Evolutionary conservation across 2,888 invertebrate species (phyloP).

Genomic region (Drosophila pullipes): DNA sequence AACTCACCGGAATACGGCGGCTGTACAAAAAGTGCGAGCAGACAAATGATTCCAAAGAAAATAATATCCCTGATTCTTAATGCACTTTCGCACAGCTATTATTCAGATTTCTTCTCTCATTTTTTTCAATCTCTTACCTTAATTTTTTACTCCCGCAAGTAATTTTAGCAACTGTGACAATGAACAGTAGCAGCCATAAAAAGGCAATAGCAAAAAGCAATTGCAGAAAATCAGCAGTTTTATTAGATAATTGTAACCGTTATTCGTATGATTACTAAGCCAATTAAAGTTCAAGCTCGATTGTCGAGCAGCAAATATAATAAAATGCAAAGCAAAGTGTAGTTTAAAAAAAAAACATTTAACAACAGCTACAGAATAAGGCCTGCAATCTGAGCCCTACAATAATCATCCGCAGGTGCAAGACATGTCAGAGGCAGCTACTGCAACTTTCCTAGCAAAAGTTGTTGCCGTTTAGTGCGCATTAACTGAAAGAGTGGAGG

Average conservation of each 20-base stretch:
- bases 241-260: constrained; percentile 38
- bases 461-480: constrained; percentile 52
- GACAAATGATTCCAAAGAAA: not conserved
- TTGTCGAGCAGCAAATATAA: constrained; percentile 29
- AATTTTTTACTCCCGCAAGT: not conserved
- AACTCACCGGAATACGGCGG: constrained; percentile 46
- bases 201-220: constrained; percentile 52
- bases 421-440: constrained; percentile 28
- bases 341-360: not conserved
- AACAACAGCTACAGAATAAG: constrained; percentile 1
- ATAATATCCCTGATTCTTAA: not conserved
- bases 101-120: not conserved
- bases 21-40: not conserved
- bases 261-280: constrained; percentile 50
- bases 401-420: constrained; percentile 44
- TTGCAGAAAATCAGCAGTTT: constrained; percentile 12
- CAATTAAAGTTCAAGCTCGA: constrained; percentile 66
- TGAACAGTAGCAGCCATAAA: constrained; percentile 24
- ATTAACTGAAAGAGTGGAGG: constrained; percentile 39
- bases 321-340: constrained; percentile 32
- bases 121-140: not conserved
- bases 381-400: not conserved
- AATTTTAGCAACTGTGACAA: constrained; percentile 13
- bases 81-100: not conserved
- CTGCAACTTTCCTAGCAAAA: constrained; percentile 42